Conservation (phyloP, 2,888 invertebrate genomes). For the Drosophila testacea region DNA sequence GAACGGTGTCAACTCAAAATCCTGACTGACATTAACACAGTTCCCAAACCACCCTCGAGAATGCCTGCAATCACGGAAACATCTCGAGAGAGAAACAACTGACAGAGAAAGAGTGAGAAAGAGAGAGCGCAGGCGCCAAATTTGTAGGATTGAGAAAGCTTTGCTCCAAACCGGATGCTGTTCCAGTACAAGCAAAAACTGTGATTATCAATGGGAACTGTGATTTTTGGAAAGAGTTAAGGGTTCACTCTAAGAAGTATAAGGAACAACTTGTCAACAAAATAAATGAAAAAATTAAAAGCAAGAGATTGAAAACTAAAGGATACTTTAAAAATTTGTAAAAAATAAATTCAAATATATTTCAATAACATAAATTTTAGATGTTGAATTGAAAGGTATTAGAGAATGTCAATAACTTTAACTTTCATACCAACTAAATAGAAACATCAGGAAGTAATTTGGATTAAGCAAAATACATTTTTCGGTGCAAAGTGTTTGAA, state of each 20-base stretch:
- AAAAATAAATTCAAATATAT: too few species aligned
- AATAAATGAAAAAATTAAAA: too few species aligned
- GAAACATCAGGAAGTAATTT: too few species aligned
- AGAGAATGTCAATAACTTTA: too few species aligned
- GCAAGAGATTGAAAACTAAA: too few species aligned
- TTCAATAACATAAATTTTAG: too few species aligned
- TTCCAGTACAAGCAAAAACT: constrained; percentile 5
- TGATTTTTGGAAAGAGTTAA: constrained; percentile 2
- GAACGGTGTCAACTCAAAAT: constrained; percentile 76
- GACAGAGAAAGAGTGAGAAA: constrained; percentile 10
- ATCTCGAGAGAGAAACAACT: constrained; percentile 42
- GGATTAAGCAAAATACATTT: too few species aligned
- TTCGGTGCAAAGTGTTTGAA: too few species aligned
- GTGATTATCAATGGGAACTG: constrained; percentile 13
- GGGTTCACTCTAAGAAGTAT: neutral
- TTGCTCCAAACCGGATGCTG: constrained; percentile 53
- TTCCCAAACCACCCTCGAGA: constrained; percentile 47
- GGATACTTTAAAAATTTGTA: too few species aligned
- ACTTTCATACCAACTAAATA: too few species aligned
- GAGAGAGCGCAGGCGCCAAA: constrained; percentile 60
- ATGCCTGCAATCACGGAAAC: constrained; percentile 43
- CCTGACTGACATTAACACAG: constrained; percentile 75
- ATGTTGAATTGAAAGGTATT: too few species aligned
- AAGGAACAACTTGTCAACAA: neutral
- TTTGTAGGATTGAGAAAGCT: constrained; percentile 19